phyloP scores from a whole-genome alignment of 2,797 vertebrate genomes.

The Acropternis orthonyx region DNA sequence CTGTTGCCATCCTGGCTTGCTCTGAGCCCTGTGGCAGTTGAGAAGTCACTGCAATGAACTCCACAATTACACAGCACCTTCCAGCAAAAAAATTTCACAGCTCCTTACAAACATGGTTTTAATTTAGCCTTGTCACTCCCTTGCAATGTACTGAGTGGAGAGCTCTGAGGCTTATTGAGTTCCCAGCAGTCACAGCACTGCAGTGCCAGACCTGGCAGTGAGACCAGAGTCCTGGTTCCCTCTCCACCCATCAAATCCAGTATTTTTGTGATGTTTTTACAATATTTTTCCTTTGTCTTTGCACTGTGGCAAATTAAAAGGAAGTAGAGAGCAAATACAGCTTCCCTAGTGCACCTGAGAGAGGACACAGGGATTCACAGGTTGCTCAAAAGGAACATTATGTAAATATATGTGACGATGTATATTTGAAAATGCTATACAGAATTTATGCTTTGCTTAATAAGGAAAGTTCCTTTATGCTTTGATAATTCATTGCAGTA shows the following conservation, averaged over 20 bases:
- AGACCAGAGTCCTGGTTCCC: neutral
- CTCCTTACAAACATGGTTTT: slow-evolving; percentile 20
- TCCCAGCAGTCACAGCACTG: neutral
- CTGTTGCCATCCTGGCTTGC: neutral
- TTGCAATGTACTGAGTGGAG: neutral
- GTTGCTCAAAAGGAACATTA: neutral
- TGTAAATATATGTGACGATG: neutral
- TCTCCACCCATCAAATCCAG: neutral
- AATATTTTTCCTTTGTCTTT: neutral
- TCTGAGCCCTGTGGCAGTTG: neutral
- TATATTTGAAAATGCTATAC: neutral
- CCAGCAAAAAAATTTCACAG: neutral
- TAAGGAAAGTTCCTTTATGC: neutral
- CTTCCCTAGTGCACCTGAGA: neutral
- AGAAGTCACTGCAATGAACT: neutral
- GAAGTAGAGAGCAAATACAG: neutral
- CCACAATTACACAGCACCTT: slow-evolving; percentile 14
- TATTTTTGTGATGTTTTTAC: neutral
- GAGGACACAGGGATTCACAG: neutral
- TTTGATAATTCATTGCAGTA: slow-evolving; percentile 4
- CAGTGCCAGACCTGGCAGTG: neutral
- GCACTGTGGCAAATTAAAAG: neutral
- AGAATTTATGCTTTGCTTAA: neutral
- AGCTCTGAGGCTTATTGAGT: neutral
- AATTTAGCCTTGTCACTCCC: slow-evolving; percentile 5